Evolutionary conservation across 1,140 invertebrate genomes (phyloP), one percentile per base, ranked within the genome.

Genomic region (Drosophila pruinosa): DNA sequence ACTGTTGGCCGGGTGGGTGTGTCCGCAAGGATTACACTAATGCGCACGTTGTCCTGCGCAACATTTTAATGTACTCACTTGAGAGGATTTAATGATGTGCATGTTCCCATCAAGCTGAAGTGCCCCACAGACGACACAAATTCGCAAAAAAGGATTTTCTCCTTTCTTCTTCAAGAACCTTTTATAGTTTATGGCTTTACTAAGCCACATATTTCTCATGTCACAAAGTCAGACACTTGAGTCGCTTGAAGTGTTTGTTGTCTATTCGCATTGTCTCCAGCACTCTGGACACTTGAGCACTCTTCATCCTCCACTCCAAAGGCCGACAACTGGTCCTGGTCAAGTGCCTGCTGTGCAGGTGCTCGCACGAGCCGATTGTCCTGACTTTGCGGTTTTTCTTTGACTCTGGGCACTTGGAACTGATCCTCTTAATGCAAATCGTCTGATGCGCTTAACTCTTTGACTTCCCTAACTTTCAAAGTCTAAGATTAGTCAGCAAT

Each of bases 21-120:
- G 82, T 78, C 82, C 67, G n/a, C 31, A 63, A 61, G 82, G 81
- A 88, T 85, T 85, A 88, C 81, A 86, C 82, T 85, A 85, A 85
- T 85, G 81, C 81, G 48, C 61, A 22, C 63, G 63, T 79, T 83
- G 79, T 83, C 67, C 80, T 67, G 81, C 58, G 53, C 57, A 68
- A 68, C 63, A 48, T 86, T 80, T 85, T 85, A 76, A 85, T 86
- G 77, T 61, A 85, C 76, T 85, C 68, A 47, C 31, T 63, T 50
- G 67, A 71, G 73, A 82, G 82, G 82, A 86, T 88, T 86, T 86
- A 82, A 86, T 88, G 82, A 88, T 88, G 58, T 86, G 22, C 28
- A 28, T 38, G 52, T 58, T 81, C 73, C 75, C 79, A 83, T 76
- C 80, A 59, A 86, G 65, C 72, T 85, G 58, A 86, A 85, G 81